These are phyloP conservation scores for Clarias magur DNA, from an alignment of 2,113 vertebrate species.

Conservation along the genomic window DNA sequence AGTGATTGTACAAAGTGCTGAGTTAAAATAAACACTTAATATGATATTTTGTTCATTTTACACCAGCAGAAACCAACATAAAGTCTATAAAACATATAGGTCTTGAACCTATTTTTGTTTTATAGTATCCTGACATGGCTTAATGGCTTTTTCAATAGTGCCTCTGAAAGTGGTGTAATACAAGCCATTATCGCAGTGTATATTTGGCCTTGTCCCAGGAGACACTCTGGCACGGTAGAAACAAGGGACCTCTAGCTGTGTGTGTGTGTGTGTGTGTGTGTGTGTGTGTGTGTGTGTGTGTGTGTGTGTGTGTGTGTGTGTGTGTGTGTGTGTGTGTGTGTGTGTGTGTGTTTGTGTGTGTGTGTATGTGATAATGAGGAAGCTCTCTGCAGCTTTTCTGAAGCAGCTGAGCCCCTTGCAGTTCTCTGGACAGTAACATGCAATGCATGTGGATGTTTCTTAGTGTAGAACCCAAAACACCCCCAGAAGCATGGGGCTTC, in stretches of 20 bases:
- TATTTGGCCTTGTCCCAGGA: conserved; percentile 32
- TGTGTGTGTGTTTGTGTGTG: conserved; percentile 2
- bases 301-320: background rate
- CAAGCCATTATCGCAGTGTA: conserved; percentile 34
- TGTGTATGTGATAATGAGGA: conserved; percentile 16
- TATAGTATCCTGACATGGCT: background rate
- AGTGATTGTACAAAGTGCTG: background rate
- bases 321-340: conserved; percentile 16
- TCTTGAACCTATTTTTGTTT: background rate
- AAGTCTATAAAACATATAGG: background rate
- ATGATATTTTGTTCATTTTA: background rate
- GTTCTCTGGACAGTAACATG: conserved; percentile 16
- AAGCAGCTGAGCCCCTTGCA: conserved; percentile 42
- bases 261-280: conserved; percentile 24
- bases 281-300: conserved; percentile 34
- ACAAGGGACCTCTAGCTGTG: conserved; percentile 25
- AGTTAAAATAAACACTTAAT: background rate
- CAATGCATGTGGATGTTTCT: conserved; percentile 6
- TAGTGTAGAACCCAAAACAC: background rate
- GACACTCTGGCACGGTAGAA: conserved; percentile 10
- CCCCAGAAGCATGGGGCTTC: background rate
- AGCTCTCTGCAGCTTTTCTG: conserved; percentile 23
- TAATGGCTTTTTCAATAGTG: conserved; percentile 26
- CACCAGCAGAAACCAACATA: background rate
- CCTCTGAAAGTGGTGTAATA: conserved; percentile 32